phyloP scores from a whole-genome alignment of 2,888 invertebrate species.

The Leptinotarsa haldemani region DNA sequence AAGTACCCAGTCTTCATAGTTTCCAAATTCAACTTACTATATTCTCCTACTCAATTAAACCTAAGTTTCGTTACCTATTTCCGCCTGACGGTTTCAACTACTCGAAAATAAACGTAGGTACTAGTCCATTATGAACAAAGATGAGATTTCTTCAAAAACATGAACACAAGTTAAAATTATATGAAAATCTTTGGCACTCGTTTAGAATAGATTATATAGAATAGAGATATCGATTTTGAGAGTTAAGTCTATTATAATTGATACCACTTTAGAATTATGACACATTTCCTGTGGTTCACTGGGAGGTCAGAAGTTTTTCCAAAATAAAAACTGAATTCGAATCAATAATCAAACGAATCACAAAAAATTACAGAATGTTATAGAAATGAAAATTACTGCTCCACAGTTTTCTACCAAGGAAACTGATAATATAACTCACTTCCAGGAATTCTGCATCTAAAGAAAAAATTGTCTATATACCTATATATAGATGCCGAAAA shows the following conservation, averaged over 20 bases:
- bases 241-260: constrained; percentile 33
- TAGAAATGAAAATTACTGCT: no score
- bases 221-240: constrained; percentile 26
- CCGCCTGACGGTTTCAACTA: neutral
- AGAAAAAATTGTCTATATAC: no score
- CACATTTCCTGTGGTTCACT: constrained; percentile 23
- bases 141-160: constrained; percentile 10
- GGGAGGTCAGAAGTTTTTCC: neutral
- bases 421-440: no score
- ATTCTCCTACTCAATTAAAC: constrained; percentile 19
- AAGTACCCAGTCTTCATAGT: constrained; percentile 52
- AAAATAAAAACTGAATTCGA: neutral
- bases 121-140: constrained; percentile 10
- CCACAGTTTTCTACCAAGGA: no score
- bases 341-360: neutral
- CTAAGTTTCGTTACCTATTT: constrained; percentile 15
- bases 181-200: constrained; percentile 49
- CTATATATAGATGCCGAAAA: no score
- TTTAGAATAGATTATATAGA: constrained; percentile 39
- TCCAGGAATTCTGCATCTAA: no score
- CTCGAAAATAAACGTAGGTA: constrained; percentile 13
- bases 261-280: constrained; percentile 38
- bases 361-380: no score
- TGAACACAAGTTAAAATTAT: constrained; percentile 35
- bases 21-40: constrained; percentile 22